Percentiles rank a stretch among this genome's conserved stretches.
Conservation (phyloP, 2,888 invertebrate genomes). For the Volucella inflata region DNA sequence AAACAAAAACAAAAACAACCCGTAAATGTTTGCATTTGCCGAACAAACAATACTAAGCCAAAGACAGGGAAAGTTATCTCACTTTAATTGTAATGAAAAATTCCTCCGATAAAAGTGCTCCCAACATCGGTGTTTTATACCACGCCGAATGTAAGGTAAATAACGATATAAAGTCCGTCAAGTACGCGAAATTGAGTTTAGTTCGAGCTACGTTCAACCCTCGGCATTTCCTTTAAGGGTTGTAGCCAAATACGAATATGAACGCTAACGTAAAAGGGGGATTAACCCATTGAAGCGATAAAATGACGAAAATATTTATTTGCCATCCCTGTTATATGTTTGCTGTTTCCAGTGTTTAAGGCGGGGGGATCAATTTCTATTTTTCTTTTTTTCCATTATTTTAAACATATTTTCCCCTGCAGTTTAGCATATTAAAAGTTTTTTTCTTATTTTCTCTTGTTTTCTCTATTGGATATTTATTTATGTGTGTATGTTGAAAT, state of each 20-base stretch:
- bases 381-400: slow-evolving; percentile 14
- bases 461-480: slow-evolving; percentile 49
- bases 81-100: slow-evolving; percentile 74
- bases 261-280: slow-evolving; percentile 53
- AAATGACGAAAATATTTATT: slow-evolving; percentile 78
- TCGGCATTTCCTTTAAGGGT: slow-evolving; percentile 35
- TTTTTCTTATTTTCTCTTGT: slow-evolving; percentile 11
- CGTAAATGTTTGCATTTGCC: slow-evolving; percentile 60
- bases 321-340: slow-evolving; percentile 65
- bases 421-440: slow-evolving; percentile 63
- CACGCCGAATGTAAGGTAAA: slow-evolving; percentile 59
- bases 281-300: slow-evolving; percentile 77
- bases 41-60: slow-evolving; percentile 53
- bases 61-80: slow-evolving; percentile 56
- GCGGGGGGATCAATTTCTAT: slow-evolving; percentile 66
- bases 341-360: slow-evolving; percentile 38
- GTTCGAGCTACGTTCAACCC: slow-evolving; percentile 8
- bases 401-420: slow-evolving; percentile 19
- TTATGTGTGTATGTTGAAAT: slow-evolving; percentile 24
- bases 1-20: slow-evolving; percentile 30
- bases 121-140: slow-evolving; percentile 46
- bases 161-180: slow-evolving; percentile 37
- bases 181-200: slow-evolving; percentile 69
- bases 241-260: slow-evolving; percentile 19
- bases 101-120: slow-evolving; percentile 69